phyloP scores from a whole-genome alignment of 2,113 vertebrate genomes.

The Carassius carassius region DNA sequence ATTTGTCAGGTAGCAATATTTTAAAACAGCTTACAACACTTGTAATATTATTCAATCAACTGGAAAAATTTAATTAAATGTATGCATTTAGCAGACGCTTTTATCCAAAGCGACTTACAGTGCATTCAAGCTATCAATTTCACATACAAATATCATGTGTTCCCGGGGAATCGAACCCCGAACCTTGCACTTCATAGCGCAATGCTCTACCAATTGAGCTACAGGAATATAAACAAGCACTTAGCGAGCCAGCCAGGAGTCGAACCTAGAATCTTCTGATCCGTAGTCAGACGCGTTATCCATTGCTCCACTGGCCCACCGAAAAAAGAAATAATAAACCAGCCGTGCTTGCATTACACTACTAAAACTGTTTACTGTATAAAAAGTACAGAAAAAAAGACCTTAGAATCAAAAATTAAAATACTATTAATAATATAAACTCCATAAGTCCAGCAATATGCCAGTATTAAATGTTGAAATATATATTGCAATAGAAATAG shows the following conservation, averaged over 20 bases:
- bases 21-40: neutral
- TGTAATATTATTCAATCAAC: neutral
- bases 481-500: neutral
- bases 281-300: constrained; percentile 86
- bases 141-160: too few relatives aligned
- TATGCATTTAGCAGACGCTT: too few relatives aligned
- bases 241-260: constrained; percentile 81
- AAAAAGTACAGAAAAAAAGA: neutral
- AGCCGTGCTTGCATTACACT: neutral
- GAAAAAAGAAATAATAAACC: neutral
- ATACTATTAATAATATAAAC: neutral
- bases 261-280: constrained; percentile 87
- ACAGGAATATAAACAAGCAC: too few relatives aligned
- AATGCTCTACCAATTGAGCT: too few relatives aligned
- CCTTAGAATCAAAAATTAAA: neutral
- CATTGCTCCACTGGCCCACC: constrained; percentile 71
- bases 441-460: neutral
- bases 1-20: neutral
- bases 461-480: neutral
- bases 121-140: too few relatives aligned
- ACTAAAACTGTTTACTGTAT: neutral
- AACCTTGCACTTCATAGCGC: too few relatives aligned
- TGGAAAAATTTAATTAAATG: neutral
- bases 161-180: too few relatives aligned
- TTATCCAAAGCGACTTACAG: too few relatives aligned